Evolutionary conservation across 2,113 vertebrate species (phyloP).

Genomic region (Thamnaconus septentrionalis): DNA sequence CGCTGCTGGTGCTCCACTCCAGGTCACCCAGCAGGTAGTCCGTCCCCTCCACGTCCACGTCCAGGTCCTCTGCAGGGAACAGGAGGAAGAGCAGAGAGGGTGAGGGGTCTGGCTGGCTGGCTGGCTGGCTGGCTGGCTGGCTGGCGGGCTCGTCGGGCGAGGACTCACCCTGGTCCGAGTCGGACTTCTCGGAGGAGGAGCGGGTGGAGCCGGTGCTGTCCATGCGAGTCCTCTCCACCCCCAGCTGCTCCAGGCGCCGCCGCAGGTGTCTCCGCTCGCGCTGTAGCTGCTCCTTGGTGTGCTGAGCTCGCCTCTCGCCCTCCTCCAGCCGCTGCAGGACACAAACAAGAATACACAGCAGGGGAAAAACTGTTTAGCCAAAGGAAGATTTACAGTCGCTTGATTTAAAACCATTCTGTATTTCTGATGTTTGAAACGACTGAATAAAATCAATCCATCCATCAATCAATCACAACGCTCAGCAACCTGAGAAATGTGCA

Average conservation of each 20-base stretch:
- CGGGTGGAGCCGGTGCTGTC: slow-evolving; percentile 86
- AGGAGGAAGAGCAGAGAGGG: not conserved
- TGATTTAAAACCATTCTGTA: too few relatives aligned
- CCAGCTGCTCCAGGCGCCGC: slow-evolving; percentile 91
- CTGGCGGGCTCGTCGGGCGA: not conserved
- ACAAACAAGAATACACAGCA: not conserved
- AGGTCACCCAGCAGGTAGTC: slow-evolving; percentile 86
- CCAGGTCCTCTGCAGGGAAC: slow-evolving; percentile 80
- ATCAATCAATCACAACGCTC: not conserved
- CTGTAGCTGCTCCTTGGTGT: slow-evolving; percentile 92
- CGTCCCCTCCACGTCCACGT: slow-evolving; percentile 86
- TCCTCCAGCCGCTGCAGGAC: slow-evolving; percentile 87
- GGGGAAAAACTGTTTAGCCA: not conserved
- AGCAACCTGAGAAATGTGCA: not conserved
- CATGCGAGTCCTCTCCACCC: slow-evolving; percentile 86
- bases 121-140: not conserved
- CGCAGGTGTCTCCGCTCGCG: slow-evolving; percentile 90
- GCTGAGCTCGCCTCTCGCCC: slow-evolving; percentile 84
- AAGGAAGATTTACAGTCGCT: not conserved
- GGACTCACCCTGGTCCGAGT: slow-evolving; percentile 87
- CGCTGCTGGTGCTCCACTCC: slow-evolving; percentile 93
- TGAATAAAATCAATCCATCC: not conserved
- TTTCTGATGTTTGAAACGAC: not conserved
- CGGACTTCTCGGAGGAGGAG: slow-evolving; percentile 87
- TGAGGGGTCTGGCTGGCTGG: not conserved